These are phyloP conservation scores for Phymastichus coffea DNA, from an alignment of 1,140 invertebrate species.

Conservation along the genomic window DNA sequence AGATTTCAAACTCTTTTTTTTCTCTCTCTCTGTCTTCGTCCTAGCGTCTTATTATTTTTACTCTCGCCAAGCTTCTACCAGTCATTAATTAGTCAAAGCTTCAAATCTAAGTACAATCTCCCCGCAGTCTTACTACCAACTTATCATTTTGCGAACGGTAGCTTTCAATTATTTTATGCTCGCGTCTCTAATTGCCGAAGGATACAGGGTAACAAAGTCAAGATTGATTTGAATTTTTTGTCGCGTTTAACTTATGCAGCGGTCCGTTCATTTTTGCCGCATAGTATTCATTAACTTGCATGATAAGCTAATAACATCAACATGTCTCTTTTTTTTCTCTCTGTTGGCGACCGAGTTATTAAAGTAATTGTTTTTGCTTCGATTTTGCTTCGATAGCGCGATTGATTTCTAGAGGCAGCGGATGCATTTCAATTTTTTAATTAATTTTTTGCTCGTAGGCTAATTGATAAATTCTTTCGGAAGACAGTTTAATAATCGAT, in stretches of 20 bases:
- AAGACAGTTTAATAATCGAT: neutral
- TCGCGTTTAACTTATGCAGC: neutral
- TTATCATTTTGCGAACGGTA: too few relatives aligned
- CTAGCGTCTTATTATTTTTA: too few relatives aligned
- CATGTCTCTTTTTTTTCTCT: neutral
- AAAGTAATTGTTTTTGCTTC: neutral
- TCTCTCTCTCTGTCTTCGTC: too few relatives aligned
- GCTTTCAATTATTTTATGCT: too few relatives aligned
- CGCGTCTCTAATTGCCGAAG: too few relatives aligned
- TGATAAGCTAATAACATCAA: constrained; percentile 16
- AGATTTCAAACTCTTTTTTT: too few relatives aligned
- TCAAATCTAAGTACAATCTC: too few relatives aligned
- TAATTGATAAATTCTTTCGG: too few relatives aligned
- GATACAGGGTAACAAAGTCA: constrained; percentile 3
- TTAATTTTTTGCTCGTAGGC: constrained; percentile 1
- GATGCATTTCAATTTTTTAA: constrained; percentile 1
- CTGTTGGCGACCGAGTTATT: neutral
- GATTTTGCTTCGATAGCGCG: neutral
- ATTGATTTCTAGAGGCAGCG: constrained; percentile 7
- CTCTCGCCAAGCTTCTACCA: too few relatives aligned
- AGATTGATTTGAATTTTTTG: constrained; percentile 22
- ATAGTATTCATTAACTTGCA: neutral
- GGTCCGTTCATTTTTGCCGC: neutral
- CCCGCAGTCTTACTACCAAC: too few relatives aligned
- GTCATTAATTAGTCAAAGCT: too few relatives aligned